Evolutionary conservation across 2,888 invertebrate genomes (phyloP).

Genomic region (Netelia virgata): DNA sequence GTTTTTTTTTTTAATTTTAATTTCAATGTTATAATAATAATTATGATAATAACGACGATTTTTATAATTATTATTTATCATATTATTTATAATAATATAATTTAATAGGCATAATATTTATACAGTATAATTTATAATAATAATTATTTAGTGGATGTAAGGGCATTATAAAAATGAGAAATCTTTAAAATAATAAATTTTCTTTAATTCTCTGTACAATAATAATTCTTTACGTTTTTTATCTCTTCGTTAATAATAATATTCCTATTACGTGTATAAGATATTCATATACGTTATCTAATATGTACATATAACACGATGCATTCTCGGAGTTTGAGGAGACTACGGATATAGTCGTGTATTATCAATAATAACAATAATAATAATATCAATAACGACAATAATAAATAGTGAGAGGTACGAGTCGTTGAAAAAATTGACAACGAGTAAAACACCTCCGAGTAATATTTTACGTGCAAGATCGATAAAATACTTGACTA

Average conservation of each 20-base stretch:
- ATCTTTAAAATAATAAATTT: conserved; percentile 50
- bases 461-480: conserved; percentile 26
- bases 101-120: no score
- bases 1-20: background rate
- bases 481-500: conserved; percentile 73
- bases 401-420: conserved; percentile 24
- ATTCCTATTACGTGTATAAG: conserved; percentile 28
- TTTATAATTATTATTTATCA: no score
- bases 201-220: conserved; percentile 52
- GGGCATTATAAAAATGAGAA: no score
- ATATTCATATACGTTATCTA: conserved; percentile 1
- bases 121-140: no score
- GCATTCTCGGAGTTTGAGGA: conserved; percentile 18
- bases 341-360: conserved; percentile 45
- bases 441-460: conserved; percentile 44
- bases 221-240: conserved; percentile 32
- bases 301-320: background rate
- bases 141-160: no score
- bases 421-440: conserved; percentile 38
- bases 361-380: conserved; percentile 30
- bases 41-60: background rate
- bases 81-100: no score
- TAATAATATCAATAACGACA: background rate
- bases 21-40: no score
- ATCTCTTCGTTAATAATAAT: conserved; percentile 29